Conservation (phyloP, 2,888 invertebrate species). For the Conus canariensis region DNA sequence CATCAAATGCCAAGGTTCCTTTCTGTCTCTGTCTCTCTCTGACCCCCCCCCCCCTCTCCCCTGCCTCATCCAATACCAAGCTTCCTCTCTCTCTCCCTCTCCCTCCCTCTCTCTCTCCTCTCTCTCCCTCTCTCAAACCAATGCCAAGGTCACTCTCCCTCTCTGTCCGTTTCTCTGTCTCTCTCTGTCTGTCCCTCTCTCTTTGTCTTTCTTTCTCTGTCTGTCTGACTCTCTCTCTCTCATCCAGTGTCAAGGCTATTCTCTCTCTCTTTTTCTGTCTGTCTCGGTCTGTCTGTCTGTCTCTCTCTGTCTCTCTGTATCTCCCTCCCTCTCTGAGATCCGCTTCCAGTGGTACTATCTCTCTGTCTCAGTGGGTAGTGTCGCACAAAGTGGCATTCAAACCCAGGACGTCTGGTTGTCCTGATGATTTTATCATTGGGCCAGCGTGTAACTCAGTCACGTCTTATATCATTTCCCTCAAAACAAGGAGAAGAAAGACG, state of each 20-base stretch:
- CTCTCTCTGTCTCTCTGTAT: too few relatives aligned
- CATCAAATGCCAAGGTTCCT: too few relatives aligned
- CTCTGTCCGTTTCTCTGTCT: not conserved
- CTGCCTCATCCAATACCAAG: not conserved
- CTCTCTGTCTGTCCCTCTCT: constrained; percentile 30
- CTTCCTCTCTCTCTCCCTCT: not conserved
- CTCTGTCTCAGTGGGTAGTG: too few relatives aligned
- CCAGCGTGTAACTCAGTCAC: too few relatives aligned
- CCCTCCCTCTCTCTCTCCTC: constrained; percentile 27
- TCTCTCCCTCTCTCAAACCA: not conserved
- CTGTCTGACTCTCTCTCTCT: not conserved
- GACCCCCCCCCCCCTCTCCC: not conserved
- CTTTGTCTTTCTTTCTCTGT: not conserved
- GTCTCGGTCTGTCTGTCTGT: not conserved
- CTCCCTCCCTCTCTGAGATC: too few relatives aligned
- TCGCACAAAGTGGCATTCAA: too few relatives aligned
- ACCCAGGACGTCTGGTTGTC: too few relatives aligned
- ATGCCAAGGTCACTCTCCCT: not conserved
- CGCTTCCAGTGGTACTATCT: too few relatives aligned
- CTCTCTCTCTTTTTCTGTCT: not conserved
- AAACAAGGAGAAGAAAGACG: too few relatives aligned
- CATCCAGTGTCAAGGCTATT: not conserved
- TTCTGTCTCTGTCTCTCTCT: too few relatives aligned
- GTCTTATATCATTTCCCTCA: too few relatives aligned
- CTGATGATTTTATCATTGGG: too few relatives aligned